phyloP scores from a whole-genome alignment of 2,888 invertebrate species.

The Nycteola revayana region DNA sequence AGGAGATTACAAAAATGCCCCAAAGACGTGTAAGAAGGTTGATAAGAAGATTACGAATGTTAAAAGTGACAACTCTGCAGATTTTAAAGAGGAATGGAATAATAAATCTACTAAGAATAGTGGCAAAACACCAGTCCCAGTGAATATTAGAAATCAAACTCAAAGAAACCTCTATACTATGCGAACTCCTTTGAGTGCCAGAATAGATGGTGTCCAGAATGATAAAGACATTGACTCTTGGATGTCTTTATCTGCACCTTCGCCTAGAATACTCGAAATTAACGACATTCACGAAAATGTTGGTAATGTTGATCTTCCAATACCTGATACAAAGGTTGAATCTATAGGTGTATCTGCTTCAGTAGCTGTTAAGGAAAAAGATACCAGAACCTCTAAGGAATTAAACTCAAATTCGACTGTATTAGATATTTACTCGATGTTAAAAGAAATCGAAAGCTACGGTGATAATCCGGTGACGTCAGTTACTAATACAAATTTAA shows the following conservation, averaged over 20 bases:
- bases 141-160: conserved; percentile 48
- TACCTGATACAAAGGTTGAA: conserved; percentile 22
- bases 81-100: conserved; percentile 59
- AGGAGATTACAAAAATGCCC: conserved; percentile 50
- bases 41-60: conserved; percentile 53
- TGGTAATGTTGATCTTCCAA: conserved; percentile 14
- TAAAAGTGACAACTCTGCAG: conserved; percentile 40
- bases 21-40: conserved; percentile 49
- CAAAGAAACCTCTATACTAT: conserved; percentile 54
- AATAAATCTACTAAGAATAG: conserved; percentile 45
- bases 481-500: conserved; percentile 34
- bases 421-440: conserved; percentile 75
- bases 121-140: conserved; percentile 37
- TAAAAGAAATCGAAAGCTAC: conserved; percentile 75
- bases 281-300: conserved; percentile 33
- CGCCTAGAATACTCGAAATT: conserved; percentile 54
- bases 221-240: conserved; percentile 77
- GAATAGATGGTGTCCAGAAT: conserved; percentile 65
- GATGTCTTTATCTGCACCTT: conserved; percentile 71
- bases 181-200: conserved; percentile 59
- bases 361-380: conserved; percentile 23
- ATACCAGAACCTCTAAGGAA: conserved; percentile 43
- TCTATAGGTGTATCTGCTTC: conserved; percentile 11
- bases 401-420: conserved; percentile 63
- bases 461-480: conserved; percentile 64